Percentiles rank a stretch among this genome's conserved stretches.
These are phyloP conservation scores for Perca fluviatilis DNA, from an alignment of 2,113 vertebrate species.

Conservation along the genomic window DNA sequence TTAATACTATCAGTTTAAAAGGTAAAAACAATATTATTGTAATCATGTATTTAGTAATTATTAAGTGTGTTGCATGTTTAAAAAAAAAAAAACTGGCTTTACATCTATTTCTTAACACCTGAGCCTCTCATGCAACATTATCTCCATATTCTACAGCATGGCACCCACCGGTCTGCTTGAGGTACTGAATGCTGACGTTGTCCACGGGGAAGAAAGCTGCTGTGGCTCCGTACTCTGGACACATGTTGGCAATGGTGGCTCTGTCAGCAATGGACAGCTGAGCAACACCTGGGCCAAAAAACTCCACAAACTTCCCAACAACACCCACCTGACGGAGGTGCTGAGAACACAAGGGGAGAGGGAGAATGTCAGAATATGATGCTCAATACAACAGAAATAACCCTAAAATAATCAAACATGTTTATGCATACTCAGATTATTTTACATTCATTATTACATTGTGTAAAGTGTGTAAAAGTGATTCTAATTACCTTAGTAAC, in stretches of 20 bases:
- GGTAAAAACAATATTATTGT: too few relatives aligned
- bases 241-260: constrained; percentile 99
- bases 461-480: background rate
- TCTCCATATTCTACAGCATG: background rate
- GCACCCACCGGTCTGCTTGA: constrained; percentile 91
- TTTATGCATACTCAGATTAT: background rate
- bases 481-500: constrained; percentile 91
- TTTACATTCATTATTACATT: too few relatives aligned
- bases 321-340: constrained; percentile 97
- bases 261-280: constrained; percentile 97
- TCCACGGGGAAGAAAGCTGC: constrained; percentile 97
- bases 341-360: constrained; percentile 69
- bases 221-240: constrained; percentile 97
- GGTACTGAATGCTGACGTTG: constrained; percentile 91
- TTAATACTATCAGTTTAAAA: too few relatives aligned
- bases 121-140: too few relatives aligned
- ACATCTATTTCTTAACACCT: too few relatives aligned
- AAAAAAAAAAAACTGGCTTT: too few relatives aligned
- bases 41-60: too few relatives aligned
- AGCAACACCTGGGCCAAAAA: constrained; percentile 94
- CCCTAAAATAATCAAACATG: background rate
- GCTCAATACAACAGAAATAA: background rate
- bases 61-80: too few relatives aligned
- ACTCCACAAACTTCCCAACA: constrained; percentile 97
- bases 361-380: background rate